These are phyloP conservation scores for Desmophyllum pertusum DNA, from an alignment of 92 coral and sea anemone genomes.

Conservation along the genomic window DNA sequence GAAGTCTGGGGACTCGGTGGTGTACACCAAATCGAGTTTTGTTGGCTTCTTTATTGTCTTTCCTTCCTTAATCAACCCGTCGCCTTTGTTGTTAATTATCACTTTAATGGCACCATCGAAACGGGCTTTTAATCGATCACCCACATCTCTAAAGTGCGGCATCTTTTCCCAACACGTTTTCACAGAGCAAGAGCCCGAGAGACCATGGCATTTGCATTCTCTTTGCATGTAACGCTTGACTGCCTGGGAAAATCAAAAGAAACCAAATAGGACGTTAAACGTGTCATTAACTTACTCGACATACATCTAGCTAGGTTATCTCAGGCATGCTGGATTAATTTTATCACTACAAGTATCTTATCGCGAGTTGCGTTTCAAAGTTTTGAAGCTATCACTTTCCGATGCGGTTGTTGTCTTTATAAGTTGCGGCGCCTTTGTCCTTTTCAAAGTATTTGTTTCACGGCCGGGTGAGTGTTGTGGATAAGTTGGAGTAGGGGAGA, in stretches of 20 bases:
- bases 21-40: slow-evolving; percentile 87
- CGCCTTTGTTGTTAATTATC: slow-evolving; percentile 75
- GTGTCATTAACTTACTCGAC: background rate
- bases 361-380: slow-evolving; percentile 7
- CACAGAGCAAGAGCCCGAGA: slow-evolving; percentile 79
- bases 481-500: background rate
- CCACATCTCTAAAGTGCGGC: slow-evolving; percentile 72
- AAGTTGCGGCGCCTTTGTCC: slow-evolving; percentile 44
- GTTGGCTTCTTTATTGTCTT: slow-evolving; percentile 86
- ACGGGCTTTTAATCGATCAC: slow-evolving; percentile 74
- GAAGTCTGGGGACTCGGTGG: slow-evolving; percentile 88
- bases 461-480: slow-evolving; percentile 3
- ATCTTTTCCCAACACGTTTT: slow-evolving; percentile 87
- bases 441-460: slow-evolving; percentile 10
- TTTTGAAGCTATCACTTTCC: slow-evolving; percentile 28
- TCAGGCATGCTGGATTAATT: slow-evolving; percentile 6
- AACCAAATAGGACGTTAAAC: slow-evolving; percentile 12
- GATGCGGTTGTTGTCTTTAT: slow-evolving; percentile 14
- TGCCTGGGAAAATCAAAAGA: slow-evolving; percentile 68
- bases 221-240: slow-evolving; percentile 76
- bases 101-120: slow-evolving; percentile 96
- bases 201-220: slow-evolving; percentile 94
- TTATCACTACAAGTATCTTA: background rate
- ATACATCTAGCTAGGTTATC: slow-evolving; percentile 29
- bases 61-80: slow-evolving; percentile 67